Evolutionary conservation across 2,888 invertebrate species (phyloP), one percentile per base, ranked within the genome.

Genomic region (Rhagonycha fulva): DNA sequence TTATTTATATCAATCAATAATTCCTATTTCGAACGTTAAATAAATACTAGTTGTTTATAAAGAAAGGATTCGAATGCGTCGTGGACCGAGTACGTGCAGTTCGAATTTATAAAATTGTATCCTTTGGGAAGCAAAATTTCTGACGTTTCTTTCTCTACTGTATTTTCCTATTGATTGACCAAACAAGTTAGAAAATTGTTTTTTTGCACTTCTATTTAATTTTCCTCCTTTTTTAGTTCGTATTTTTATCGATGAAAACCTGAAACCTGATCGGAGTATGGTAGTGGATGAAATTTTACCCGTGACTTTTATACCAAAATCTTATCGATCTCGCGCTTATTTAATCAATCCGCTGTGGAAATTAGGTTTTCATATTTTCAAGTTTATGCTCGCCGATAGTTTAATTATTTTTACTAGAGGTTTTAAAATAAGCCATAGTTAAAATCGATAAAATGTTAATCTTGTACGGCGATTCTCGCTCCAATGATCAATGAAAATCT

Each of bases 191-290:
- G 47, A n/a, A 47, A 47, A 47, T 47, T 47, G 47, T 47, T 47
- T 47, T n/a, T 47, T 47, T 47, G 47, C 70, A 62, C 62, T 70
- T 30, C 30, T 70, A 70, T 70, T 70, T 70, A 62, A 70, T 70
- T 70, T 70, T 47, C 70, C 62, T 70, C 30, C 70, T 62, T 70
- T 70, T 70, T 23, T 32, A 62, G 62, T 30, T 70, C 62, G 70
- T 62, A 62, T 70, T 70, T 62, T 70, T 47, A 14, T 28, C 26
- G 62, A 62, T 47, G n/a, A 47, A 62, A 70, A 14, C 28, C 23
- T n/a, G 70, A 70, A 70, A 70, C 70, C 62, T 70, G 70, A 70
- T 70, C 70, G 30, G 70, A 70, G 62, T 70, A 70, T 62, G 62
- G 14, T 47, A 11, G 24, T 62, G 24, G 11, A 47, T 47, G 47